Conservation (phyloP, 2,113 vertebrate genomes). For the Rhadina sibilatrix region DNA sequence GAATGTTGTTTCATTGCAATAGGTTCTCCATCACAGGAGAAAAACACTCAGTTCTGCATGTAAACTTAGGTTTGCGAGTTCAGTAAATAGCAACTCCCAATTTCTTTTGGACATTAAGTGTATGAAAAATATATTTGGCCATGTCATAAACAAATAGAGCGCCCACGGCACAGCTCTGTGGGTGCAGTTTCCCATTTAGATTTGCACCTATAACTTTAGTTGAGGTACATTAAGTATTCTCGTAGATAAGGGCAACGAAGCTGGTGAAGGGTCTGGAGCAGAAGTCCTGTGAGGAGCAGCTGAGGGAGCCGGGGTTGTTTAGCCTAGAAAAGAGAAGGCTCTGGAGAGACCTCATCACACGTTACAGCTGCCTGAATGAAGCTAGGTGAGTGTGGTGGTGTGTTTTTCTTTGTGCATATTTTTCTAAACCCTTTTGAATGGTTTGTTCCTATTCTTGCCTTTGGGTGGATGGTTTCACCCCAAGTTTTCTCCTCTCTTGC, state of each 20-base stretch:
- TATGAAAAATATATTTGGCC: not conserved
- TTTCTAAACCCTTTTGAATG: no score
- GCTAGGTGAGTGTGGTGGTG: no score
- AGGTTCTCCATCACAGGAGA: not conserved
- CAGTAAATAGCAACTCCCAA: not conserved
- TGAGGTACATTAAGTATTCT: not conserved
- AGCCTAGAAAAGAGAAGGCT: not conserved
- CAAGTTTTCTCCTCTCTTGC: no score
- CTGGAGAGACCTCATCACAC: rapidly evolving
- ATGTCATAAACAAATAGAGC: not conserved
- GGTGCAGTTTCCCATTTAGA: not conserved
- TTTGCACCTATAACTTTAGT: not conserved
- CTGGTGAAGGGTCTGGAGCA: not conserved
- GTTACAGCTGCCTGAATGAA: not conserved
- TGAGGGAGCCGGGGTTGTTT: not conserved
- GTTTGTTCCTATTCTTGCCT: no score
- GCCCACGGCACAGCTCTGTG: not conserved
- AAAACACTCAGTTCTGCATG: not conserved
- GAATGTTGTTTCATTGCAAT: rapidly evolving
- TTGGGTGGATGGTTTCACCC: no score
- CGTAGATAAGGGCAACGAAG: rapidly evolving
- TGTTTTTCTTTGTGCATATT: no score
- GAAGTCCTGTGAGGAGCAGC: not conserved
- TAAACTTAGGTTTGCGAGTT: not conserved
- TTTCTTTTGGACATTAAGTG: not conserved